Evolutionary conservation across 2,888 invertebrate genomes (phyloP), one percentile per base, ranked within the genome.

Genomic region (Eilema depressum): DNA sequence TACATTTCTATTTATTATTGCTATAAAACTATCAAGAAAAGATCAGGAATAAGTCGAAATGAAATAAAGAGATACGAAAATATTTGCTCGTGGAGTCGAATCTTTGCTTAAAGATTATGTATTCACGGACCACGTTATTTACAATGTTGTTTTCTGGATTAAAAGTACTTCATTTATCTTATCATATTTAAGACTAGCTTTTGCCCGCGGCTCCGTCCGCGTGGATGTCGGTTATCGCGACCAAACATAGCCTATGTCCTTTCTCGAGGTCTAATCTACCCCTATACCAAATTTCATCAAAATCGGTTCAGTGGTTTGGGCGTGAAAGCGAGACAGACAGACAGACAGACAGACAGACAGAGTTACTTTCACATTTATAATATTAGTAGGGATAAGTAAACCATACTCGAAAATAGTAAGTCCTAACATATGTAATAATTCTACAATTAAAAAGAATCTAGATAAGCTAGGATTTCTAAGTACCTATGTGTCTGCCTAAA

Each of bases 91-190:
- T 23, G n/a, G 60, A 70, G 47, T 47, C 47, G 20, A 65, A 78
- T 73, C 70, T 78, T 75, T 75, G 70, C 73, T 28, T 70, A 70
- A 69, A 26, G 79, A 78, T 71, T 75, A 60, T 53, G 63, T 62
- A 61, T 66, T 74, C 68, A 61, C 64, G n/a, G 25, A 26, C 26
- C 71, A 71, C 63, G 26, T 59, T 59, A 26, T 33, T 57, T 30
- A 53, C 41, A 59, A 53, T 59, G 59, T 69, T 69, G 47, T 17
- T 47, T 20, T 7, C 20, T 20, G 20, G 20, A 47, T 47, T 47
- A 47, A 47, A 41, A 47, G 47, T 20, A 20, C 47, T 20, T 47
- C 47, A 47, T 20, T 47, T 47, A 47, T 47, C 47, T 47, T 47
- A 47, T 47, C 47, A 47, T 47, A 20, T 20, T 20, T 20, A 0